Percentiles rank a stretch among this genome's conserved stretches.
Conservation (phyloP, 2,888 invertebrate genomes). For the Acanthoscelides obtectus region DNA sequence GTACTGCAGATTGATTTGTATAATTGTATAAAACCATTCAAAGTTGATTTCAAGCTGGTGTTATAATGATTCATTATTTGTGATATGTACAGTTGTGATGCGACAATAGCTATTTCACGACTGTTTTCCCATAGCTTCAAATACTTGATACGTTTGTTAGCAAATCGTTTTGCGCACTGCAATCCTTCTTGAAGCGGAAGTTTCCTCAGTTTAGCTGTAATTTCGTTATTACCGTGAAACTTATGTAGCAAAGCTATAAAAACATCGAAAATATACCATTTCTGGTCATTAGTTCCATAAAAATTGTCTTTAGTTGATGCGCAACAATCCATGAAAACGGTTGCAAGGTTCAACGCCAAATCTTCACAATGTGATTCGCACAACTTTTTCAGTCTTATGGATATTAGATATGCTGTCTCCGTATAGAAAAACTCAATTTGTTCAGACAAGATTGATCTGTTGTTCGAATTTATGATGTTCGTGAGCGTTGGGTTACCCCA, state of each 20-base stretch:
- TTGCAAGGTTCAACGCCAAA: conserved; percentile 55
- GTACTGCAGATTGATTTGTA: conserved; percentile 41
- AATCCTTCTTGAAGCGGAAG: conserved; percentile 52
- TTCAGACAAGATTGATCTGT: conserved; percentile 32
- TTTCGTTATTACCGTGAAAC: conserved; percentile 50
- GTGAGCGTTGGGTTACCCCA: conserved; percentile 41
- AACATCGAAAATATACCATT: conserved; percentile 56
- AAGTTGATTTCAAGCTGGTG: conserved; percentile 33
- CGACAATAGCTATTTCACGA: conserved; percentile 52
- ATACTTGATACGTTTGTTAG: conserved; percentile 46
- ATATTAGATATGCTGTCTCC: conserved; percentile 55
- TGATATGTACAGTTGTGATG: conserved; percentile 53
- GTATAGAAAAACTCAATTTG: conserved; percentile 52
- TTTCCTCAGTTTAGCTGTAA: conserved; percentile 52
- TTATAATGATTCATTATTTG: conserved; percentile 51
- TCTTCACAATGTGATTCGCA: conserved; percentile 59
- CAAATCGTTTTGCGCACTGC: conserved; percentile 51
- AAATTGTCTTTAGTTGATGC: conserved; percentile 20
- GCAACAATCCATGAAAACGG: conserved; percentile 43
- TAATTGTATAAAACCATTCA: conserved; percentile 39
- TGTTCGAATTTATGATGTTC: conserved; percentile 34
- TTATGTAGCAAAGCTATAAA: conserved; percentile 55
- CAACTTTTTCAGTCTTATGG: conserved; percentile 55
- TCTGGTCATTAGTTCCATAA: conserved; percentile 48
- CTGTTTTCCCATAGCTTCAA: conserved; percentile 54